These are phyloP conservation scores for Spatulosminthurus flaviceps DNA, from an alignment of 2,888 invertebrate genomes.

Conservation along the genomic window DNA sequence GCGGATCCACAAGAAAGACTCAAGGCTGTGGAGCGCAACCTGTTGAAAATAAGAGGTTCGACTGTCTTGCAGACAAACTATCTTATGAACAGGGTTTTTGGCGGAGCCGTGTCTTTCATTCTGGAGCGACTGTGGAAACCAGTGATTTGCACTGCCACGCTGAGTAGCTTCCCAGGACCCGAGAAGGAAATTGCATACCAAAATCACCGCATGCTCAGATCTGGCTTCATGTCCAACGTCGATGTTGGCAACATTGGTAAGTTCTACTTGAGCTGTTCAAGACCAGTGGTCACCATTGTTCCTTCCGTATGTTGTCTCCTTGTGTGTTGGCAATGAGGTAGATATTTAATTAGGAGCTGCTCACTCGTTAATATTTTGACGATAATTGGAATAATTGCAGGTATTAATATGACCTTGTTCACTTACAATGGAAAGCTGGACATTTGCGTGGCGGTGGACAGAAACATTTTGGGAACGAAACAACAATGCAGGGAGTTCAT, in stretches of 20 bases:
- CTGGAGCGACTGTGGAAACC: background rate
- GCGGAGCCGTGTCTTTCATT: background rate
- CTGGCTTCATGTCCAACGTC: conserved; percentile 25
- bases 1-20: background rate
- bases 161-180: conserved; percentile 26
- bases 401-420: conserved; percentile 23
- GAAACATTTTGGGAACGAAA: background rate
- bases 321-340: background rate
- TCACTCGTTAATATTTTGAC: background rate
- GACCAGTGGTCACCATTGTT: too few relatives aligned
- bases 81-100: background rate
- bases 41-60: conserved; percentile 4
- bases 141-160: background rate
- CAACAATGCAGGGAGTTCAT: conserved; percentile 14
- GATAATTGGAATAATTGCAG: background rate
- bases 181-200: conserved; percentile 14
- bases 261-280: too few relatives aligned
- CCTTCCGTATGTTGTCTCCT: background rate
- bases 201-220: conserved; percentile 18
- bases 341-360: background rate
- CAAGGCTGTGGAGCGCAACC: conserved; percentile 12
- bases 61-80: conserved; percentile 25
- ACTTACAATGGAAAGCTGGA: conserved; percentile 32
- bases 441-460: conserved; percentile 5
- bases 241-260: conserved; percentile 31